A percentile compares a stretch with the other conserved stretches of the same genome.
Conservation (phyloP, 2,113 vertebrate genomes). For the Hoplias malabaricus region DNA sequence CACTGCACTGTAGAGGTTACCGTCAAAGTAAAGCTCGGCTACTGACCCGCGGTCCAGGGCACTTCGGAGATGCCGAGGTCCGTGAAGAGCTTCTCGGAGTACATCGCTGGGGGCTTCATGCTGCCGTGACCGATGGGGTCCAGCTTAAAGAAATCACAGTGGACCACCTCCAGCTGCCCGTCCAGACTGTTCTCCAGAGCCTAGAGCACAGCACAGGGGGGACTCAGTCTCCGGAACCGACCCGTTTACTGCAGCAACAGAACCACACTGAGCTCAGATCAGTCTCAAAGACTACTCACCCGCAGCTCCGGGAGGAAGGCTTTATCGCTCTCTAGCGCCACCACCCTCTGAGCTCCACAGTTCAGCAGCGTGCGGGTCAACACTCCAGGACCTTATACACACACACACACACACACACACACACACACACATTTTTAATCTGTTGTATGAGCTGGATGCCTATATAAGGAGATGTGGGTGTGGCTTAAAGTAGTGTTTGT, state of each 20-base stretch:
- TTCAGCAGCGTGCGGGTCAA: slow-evolving; percentile 84
- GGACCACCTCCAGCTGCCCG: slow-evolving; percentile 80
- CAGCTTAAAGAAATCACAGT: slow-evolving; percentile 87
- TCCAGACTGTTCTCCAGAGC: slow-evolving; percentile 71
- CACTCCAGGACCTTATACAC: slow-evolving; percentile 82
- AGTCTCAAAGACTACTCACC: no score
- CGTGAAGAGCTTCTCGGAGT: slow-evolving; percentile 79
- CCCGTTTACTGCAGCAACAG: background rate
- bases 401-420: no score
- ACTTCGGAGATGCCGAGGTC: slow-evolving; percentile 78
- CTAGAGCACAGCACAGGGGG: slow-evolving; percentile 63
- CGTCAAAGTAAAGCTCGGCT: no score
- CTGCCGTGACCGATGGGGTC: slow-evolving; percentile 71
- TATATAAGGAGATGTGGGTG: no score
- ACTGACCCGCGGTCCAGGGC: slow-evolving; percentile 79
- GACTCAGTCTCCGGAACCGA: background rate
- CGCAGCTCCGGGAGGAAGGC: slow-evolving; percentile 79
- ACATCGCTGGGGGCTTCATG: slow-evolving; percentile 72
- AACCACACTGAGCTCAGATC: no score
- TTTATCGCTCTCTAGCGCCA: slow-evolving; percentile 81
- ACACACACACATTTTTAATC: no score
- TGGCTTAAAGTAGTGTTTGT: no score
- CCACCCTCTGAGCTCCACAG: slow-evolving; percentile 79
- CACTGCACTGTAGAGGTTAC: no score
- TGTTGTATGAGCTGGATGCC: no score